Base-by-base conservation (phyloP, 2,797 vertebrate species). In the Danio albolineatus region DNA sequence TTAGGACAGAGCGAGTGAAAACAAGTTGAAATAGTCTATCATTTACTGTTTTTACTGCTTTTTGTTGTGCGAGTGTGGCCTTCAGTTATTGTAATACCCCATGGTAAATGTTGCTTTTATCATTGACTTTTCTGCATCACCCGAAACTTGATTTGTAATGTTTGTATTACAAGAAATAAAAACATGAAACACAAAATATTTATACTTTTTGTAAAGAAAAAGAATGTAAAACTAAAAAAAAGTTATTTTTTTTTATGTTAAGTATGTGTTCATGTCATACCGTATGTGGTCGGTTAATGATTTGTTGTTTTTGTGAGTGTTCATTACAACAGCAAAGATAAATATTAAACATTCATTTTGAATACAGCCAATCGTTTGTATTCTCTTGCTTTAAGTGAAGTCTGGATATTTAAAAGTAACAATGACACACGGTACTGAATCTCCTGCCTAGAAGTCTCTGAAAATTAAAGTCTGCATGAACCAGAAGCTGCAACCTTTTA, bases 171-270 rank as follows among this genome's bases (percentile, higher is more conserved):
- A 82, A 81, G 91, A 90, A 91, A 89, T 82, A 80, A 89, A 96
- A 96, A 91, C 79, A 85, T 88, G 87, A 94, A 94, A 96, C 92
- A 95, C 93, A 96, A 97, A 95, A 96, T 94, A 94, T 94, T 95
- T 95, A 93, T 94, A 94, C 93, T 94, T 94, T 93, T 94, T 95
- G 88, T 94, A 94, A 91, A 95, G 93, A 91, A 89, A 78, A 89
- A 89, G 82, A 87, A 89, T 87, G 86, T 84, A 89, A 89, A 28
- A 95, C 83, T 92, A 95, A 94, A 28, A 28, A 28, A 93, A 92
- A 95, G 95, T 95, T 94, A 95, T 93, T 97, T 99, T 98, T n/a
- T 98, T 96, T 98, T 98, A 96, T 96, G 95, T 98, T 97, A 94
- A 92, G 94, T 94, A 95, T 94, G 91, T 72, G 64, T 85, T 94